These are phyloP conservation scores for Petrocephalus zakoni DNA, from an alignment of 2,113 vertebrate genomes.

Conservation along the genomic window DNA sequence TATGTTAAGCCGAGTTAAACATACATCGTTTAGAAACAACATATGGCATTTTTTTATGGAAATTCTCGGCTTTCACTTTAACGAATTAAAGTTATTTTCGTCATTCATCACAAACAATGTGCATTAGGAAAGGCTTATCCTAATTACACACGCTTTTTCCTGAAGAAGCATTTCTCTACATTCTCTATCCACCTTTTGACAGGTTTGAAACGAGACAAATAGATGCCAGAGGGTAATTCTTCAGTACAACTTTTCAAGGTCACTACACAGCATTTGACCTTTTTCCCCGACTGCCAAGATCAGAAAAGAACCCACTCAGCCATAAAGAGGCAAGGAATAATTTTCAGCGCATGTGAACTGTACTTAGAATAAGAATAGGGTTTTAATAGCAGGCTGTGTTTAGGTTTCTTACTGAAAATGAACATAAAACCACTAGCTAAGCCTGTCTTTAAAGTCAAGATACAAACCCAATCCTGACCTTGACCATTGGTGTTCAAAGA, in stretches of 20 bases:
- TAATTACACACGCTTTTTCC: not conserved
- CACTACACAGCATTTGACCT: not conserved
- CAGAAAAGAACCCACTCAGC: not conserved
- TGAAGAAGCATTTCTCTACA: not conserved
- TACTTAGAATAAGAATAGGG: not conserved
- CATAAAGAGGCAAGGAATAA: not conserved
- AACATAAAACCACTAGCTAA: not conserved
- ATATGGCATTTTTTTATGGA: not conserved
- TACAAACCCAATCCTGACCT: not conserved
- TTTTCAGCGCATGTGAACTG: not conserved
- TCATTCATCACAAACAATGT: not conserved
- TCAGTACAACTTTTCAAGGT: slow-evolving; percentile 1
- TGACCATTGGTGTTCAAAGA: not conserved
- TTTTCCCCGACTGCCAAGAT: slow-evolving; percentile 7
- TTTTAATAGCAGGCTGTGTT: not conserved
- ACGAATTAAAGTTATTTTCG: not conserved
- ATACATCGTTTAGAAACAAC: not conserved
- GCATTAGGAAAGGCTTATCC: not conserved
- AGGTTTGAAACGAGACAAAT: not conserved
- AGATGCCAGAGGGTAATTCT: not conserved
- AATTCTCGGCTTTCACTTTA: not conserved
- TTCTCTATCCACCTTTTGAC: not conserved
- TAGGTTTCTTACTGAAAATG: not conserved
- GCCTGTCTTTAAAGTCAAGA: not conserved
- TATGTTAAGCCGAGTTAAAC: not conserved